Evolutionary conservation across 2,113 vertebrate genomes (phyloP).

Genomic region (Oostethus manadensis): DNA sequence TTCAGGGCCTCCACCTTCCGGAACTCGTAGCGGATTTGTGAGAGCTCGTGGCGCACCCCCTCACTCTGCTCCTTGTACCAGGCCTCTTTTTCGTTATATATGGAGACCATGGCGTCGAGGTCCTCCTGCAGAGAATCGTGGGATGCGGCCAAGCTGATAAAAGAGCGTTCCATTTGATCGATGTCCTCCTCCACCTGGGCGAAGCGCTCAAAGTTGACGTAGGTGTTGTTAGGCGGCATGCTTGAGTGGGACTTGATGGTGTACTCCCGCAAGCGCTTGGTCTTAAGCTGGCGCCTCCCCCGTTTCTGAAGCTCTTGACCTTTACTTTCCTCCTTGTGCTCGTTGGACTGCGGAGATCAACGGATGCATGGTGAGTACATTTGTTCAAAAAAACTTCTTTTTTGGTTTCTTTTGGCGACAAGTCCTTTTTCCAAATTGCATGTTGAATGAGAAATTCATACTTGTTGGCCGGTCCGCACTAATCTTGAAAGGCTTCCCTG

Average conservation of each 20-base stretch:
- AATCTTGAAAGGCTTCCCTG: too few species aligned
- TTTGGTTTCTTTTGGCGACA: too few species aligned
- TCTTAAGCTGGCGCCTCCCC: constrained; percentile 80
- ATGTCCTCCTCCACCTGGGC: constrained; percentile 82
- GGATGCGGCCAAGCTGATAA: constrained; percentile 52
- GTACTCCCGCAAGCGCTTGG: constrained; percentile 87
- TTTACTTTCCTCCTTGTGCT: constrained; percentile 78
- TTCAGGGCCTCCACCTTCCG: constrained; percentile 81
- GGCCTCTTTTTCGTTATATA: constrained; percentile 87
- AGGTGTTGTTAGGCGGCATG: constrained; percentile 93
- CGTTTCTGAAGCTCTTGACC: constrained; percentile 66
- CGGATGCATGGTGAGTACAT: not conserved
- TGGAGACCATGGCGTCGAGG: constrained; percentile 82
- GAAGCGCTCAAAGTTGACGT: constrained; percentile 88
- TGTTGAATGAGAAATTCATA: too few species aligned
- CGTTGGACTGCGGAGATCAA: constrained; percentile 58
- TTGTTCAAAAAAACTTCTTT: too few species aligned
- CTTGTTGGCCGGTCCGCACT: too few species aligned
- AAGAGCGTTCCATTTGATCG: constrained; percentile 66
- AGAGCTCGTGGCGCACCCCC: constrained; percentile 72
- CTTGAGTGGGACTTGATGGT: constrained; percentile 92
- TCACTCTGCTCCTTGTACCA: constrained; percentile 91
- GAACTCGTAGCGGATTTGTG: constrained; percentile 77
- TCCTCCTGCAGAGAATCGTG: constrained; percentile 83
- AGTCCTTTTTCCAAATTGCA: too few species aligned